Conservation (phyloP, 2,888 invertebrate species). For the Hirtodrosophila histrioides region DNA sequence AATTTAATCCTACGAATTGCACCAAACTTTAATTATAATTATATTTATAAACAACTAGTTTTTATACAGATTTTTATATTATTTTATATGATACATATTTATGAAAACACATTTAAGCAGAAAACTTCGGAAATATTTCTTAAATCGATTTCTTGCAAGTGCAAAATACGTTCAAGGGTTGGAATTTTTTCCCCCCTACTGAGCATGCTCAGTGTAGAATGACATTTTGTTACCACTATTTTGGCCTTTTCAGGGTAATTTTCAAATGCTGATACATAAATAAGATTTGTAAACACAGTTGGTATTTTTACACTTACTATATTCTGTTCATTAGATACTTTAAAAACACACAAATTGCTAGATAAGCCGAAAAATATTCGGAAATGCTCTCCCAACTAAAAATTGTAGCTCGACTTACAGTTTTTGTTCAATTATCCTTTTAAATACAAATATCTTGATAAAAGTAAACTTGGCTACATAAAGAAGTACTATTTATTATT, state of each 20-base stretch:
- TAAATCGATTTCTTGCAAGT: conserved; percentile 65
- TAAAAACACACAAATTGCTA: too few relatives aligned
- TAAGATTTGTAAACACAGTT: too few relatives aligned
- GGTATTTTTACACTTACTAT: too few relatives aligned
- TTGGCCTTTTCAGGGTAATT: conserved; percentile 1
- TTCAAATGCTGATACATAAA: not conserved
- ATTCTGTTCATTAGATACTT: too few relatives aligned
- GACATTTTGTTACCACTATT: conserved; percentile 9
- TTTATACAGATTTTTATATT: conserved; percentile 2
- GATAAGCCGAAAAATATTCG: too few relatives aligned
- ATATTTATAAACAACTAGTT: conserved; percentile 7
- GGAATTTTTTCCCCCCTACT: conserved; percentile 32
- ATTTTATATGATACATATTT: conserved; percentile 39
- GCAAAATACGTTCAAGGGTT: conserved; percentile 45
- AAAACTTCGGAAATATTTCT: conserved; percentile 55
- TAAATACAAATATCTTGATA: too few relatives aligned
- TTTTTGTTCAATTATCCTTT: too few relatives aligned
- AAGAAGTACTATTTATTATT: too few relatives aligned
- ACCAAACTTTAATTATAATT: conserved; percentile 1
- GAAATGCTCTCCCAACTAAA: too few relatives aligned
- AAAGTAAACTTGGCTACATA: too few relatives aligned
- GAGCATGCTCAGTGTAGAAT: conserved; percentile 55
- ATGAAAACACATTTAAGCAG: conserved; percentile 44
- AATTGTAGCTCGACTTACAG: too few relatives aligned
- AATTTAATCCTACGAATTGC: conserved; percentile 2